Evolutionary conservation across 2,113 vertebrate species (phyloP).

Genomic region (Chloropsis hardwickii): DNA sequence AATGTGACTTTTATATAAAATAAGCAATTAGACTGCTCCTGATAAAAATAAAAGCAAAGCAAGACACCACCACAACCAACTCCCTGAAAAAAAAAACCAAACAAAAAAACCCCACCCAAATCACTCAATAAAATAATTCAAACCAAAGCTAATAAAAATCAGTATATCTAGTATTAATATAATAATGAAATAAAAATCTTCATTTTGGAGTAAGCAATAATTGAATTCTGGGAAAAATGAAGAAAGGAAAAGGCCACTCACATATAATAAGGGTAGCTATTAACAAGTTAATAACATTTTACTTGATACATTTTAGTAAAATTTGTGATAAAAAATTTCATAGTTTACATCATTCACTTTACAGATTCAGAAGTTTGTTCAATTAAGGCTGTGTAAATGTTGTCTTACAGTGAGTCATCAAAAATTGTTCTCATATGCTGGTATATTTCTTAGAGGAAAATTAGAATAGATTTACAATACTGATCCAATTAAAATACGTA

Average conservation of each 20-base stretch:
- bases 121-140: not conserved
- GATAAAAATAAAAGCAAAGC: not conserved
- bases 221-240: not conserved
- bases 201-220: not conserved
- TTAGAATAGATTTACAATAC: not conserved
- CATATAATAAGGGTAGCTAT: not conserved
- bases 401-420: not conserved
- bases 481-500: not conserved
- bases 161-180: not conserved
- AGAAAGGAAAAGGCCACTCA: not conserved
- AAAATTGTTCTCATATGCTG: not conserved
- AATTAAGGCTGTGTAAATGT: not conserved
- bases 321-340: not conserved
- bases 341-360: not conserved
- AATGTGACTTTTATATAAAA: not conserved
- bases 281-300: not conserved
- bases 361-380: not conserved
- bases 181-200: not conserved
- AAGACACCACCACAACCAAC: not conserved
- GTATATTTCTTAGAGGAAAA: not conserved
- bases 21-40: not conserved
- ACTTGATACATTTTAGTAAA: not conserved
- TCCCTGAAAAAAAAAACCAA: not conserved
- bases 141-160: not conserved
- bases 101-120: not conserved